Percentiles rank a stretch among this genome's conserved stretches.
These are phyloP conservation scores for Vireo altiloquus DNA, from an alignment of 2,113 vertebrate genomes.

Conservation along the genomic window DNA sequence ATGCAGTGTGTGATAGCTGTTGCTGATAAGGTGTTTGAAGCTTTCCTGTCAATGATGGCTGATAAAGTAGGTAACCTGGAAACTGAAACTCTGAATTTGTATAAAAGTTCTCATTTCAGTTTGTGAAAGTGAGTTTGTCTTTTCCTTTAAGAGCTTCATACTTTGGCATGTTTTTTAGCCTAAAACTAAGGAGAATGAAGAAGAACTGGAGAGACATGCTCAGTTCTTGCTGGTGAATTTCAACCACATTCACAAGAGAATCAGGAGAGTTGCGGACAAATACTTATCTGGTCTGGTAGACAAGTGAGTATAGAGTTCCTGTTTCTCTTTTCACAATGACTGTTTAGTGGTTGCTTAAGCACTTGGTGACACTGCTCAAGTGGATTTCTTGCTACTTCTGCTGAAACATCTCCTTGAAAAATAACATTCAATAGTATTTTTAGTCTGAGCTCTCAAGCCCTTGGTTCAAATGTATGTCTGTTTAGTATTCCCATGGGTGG, in stretches of 20 bases:
- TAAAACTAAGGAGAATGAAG: conserved; percentile 94
- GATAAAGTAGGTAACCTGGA: conserved; percentile 83
- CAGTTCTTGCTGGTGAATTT: conserved; percentile 95
- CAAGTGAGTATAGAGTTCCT: conserved; percentile 75
- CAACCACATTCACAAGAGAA: conserved; percentile 96
- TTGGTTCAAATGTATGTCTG: neutral
- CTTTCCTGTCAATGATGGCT: conserved; percentile 96
- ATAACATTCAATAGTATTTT: neutral
- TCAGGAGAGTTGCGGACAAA: conserved; percentile 94
- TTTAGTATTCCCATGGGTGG: neutral
- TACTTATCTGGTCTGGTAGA: conserved; percentile 95
- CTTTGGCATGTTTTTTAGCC: conserved; percentile 71
- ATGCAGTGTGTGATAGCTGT: conserved; percentile 96
- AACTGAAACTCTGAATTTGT: neutral
- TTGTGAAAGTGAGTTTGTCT: neutral
- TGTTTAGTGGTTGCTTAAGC: neutral
- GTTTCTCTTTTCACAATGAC: neutral
- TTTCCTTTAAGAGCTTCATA: neutral
- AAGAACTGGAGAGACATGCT: conserved; percentile 92
- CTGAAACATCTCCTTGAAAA: neutral
- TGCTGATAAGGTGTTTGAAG: conserved; percentile 94
- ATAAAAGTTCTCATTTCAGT: neutral
- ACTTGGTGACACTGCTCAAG: neutral
- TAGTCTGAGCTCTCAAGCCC: neutral
- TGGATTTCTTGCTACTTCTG: neutral